Evolutionary conservation across 2,113 vertebrate species (phyloP), one percentile per base, ranked within the genome.

Genomic region (Ictalurus punctatus): DNA sequence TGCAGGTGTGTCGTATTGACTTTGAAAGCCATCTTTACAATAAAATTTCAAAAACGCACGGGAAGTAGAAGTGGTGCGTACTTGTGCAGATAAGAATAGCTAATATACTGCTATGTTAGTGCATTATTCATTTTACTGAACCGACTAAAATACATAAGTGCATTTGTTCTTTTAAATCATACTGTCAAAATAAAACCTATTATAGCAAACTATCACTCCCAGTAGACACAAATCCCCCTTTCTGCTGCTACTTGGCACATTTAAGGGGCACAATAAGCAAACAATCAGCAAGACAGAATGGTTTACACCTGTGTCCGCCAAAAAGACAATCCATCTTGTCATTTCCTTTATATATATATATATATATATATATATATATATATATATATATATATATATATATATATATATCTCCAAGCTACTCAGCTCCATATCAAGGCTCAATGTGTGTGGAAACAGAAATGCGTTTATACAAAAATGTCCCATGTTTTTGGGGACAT

Each of bases 151-250:
- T 3, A 69, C 81, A 86, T 71, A n/a, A 58, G 84, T 84, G 2
- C 79, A 80, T 91, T 91, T 84, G 83, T 91, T 82, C 86, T 81
- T 91, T 76, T 89, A 91, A 83, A 89, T 89, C 82, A 89, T 84
- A 40, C 63, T 89, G 88, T 86, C 88, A 80, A 79, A 88, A 88
- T 88, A 90, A 90, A 86, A 52, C 61, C 89, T 84, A 73, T 90
- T 90, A 88, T 61, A 90, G 89, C 90, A 91, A 88, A 86, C 88
- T 86, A 91, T 91, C 90, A 91, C 88, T 91, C 89, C 90, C 90
- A 88, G 73, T 88, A 88, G 90, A 88, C 86, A 86, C 80, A 86
- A 91, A 90, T 91, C 86, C 90, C 84, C 86, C 48, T 79, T 88
- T 90, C 82, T 83, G 84, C 90, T 88, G 79, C 79, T 86, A 83